Conservation (phyloP, 2,113 vertebrate species). For the Percopsis transmontana region DNA sequence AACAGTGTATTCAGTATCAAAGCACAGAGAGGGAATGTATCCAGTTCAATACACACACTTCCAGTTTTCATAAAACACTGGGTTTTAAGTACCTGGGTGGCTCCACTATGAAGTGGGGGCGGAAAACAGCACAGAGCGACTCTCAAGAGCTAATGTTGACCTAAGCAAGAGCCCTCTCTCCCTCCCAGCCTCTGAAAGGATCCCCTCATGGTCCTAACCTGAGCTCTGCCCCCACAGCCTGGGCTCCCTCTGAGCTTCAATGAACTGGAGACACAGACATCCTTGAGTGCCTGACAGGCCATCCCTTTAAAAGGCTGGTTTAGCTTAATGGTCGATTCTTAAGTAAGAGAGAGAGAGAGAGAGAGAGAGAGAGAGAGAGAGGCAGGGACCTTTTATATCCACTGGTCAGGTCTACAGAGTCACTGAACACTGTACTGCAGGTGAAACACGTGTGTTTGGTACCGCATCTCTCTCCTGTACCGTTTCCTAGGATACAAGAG, state of each 20-base stretch:
- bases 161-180: constrained; percentile 57
- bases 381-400: constrained; percentile 34
- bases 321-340: constrained; percentile 39
- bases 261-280: constrained; percentile 58
- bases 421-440: constrained; percentile 11
- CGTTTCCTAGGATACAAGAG: constrained; percentile 6
- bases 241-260: constrained; percentile 31
- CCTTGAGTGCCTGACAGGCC: constrained; percentile 53
- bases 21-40: constrained; percentile 41
- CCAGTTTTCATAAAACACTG: constrained; percentile 65
- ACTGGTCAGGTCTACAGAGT: constrained; percentile 7
- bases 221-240: constrained; percentile 32
- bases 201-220: constrained; percentile 62
- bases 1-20: constrained; percentile 66
- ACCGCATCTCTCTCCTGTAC: background rate
- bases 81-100: constrained; percentile 60
- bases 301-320: constrained; percentile 32
- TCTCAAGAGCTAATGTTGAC: constrained; percentile 72
- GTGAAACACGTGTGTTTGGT: background rate
- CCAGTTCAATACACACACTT: constrained; percentile 51
- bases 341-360: background rate
- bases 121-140: constrained; percentile 54
- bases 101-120: constrained; percentile 19
- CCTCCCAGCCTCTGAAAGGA: constrained; percentile 62
- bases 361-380: constrained; percentile 6